Conservation (phyloP, 2,797 vertebrate genomes). For the Amblyopsis hoosieri region DNA sequence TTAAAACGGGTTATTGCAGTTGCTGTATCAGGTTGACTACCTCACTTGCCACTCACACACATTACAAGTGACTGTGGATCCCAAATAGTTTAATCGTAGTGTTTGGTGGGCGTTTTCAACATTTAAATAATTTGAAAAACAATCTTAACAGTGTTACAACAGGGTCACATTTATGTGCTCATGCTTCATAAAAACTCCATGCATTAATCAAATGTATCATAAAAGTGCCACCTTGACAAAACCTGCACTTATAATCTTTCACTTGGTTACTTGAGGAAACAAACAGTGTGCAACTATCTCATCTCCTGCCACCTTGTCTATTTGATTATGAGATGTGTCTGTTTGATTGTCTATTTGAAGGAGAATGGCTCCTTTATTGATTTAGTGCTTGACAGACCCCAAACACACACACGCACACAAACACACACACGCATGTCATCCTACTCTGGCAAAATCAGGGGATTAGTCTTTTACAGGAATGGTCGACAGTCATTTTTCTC, state of each 20-base stretch:
- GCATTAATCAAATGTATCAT: conserved; percentile 23
- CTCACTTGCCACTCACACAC: not conserved
- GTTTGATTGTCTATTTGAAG: conserved; percentile 61
- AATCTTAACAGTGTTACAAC: too few relatives aligned
- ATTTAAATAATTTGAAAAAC: too few relatives aligned
- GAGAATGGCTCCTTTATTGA: conserved; percentile 59
- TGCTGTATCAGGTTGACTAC: not conserved
- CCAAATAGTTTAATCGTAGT: too few relatives aligned
- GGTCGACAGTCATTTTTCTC: too few relatives aligned
- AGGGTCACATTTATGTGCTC: too few relatives aligned
- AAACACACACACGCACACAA: not conserved
- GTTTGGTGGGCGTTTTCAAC: too few relatives aligned
- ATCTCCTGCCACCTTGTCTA: conserved; percentile 26
- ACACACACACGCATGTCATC: conserved; percentile 8
- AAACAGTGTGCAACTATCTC: conserved; percentile 16
- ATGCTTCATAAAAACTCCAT: conserved; percentile 14
- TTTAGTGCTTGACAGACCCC: conserved; percentile 45
- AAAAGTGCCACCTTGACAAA: conserved; percentile 19
- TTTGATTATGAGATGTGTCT: conserved; percentile 57
- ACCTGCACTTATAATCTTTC: conserved; percentile 11
- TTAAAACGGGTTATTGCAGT: too few relatives aligned
- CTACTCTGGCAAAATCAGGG: too few relatives aligned
- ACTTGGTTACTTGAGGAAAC: conserved; percentile 33
- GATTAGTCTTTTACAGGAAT: too few relatives aligned
- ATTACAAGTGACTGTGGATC: not conserved